Evolutionary conservation across 30 jellyfish, hydroid and myxozoan species (phyloP).

Genomic region (Catostylus mosaicus): DNA sequence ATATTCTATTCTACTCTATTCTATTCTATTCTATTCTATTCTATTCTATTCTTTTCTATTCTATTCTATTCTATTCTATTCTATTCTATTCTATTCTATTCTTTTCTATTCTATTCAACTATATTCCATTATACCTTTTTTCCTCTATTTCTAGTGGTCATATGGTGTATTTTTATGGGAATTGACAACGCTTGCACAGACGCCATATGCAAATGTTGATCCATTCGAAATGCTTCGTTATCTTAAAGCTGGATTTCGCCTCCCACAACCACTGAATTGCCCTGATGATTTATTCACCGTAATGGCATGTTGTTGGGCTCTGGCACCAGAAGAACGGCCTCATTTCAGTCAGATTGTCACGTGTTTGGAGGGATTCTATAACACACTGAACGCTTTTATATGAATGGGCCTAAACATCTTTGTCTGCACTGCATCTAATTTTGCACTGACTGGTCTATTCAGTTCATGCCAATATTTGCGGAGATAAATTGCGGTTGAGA

Average conservation of each 20-base stretch:
- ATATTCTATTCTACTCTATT: no score
- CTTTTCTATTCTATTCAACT: no score
- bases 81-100: no score
- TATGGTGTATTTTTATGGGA: slow-evolving; percentile 97
- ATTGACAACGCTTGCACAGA: slow-evolving; percentile 87
- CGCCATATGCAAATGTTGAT: slow-evolving; percentile 97
- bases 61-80: no score
- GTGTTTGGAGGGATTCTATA: slow-evolving; percentile 86
- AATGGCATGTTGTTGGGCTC: slow-evolving; percentile 99
- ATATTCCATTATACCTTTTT: not conserved
- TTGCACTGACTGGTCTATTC: no score
- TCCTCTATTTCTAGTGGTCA: slow-evolving; percentile 79
- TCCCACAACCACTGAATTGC: slow-evolving; percentile 96
- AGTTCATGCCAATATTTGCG: no score
- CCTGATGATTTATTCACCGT: slow-evolving; percentile 97
- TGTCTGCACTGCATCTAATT: no score
- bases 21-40: no score
- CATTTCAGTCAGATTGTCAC: slow-evolving; percentile 90
- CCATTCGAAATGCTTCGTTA: slow-evolving; percentile 96
- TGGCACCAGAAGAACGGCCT: slow-evolving; percentile 97
- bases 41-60: no score
- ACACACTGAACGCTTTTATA: slow-evolving; percentile 89
- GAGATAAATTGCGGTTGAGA: no score
- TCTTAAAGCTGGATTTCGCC: slow-evolving; percentile 89
- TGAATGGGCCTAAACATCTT: slow-evolving; percentile 1